Evolutionary conservation across 2,888 invertebrate species (phyloP).

Genomic region (Rhagonycha fulva): DNA sequence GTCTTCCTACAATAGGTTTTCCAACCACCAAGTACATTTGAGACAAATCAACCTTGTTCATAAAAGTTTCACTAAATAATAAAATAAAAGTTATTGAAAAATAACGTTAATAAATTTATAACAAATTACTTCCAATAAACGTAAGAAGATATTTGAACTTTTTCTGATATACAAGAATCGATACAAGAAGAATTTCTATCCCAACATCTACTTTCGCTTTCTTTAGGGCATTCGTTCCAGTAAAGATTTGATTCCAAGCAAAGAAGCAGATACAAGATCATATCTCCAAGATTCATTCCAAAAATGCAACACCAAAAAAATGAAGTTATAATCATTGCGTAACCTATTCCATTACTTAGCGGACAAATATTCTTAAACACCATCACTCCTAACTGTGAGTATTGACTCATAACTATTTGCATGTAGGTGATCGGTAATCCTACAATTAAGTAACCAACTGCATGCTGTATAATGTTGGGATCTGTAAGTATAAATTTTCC

Average conservation of each 20-base stretch:
- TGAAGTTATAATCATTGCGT: slow-evolving; percentile 22
- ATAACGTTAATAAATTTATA: neutral
- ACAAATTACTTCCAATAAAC: slow-evolving; percentile 31
- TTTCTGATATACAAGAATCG: slow-evolving; percentile 15
- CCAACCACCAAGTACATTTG: neutral
- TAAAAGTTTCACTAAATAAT: slow-evolving; percentile 10
- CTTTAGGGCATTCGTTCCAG: slow-evolving; percentile 31
- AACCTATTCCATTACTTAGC: slow-evolving; percentile 30
- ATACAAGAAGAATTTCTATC: neutral
- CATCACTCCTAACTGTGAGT: slow-evolving; percentile 30
- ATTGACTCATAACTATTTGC: slow-evolving; percentile 35
- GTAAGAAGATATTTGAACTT: slow-evolving; percentile 10
- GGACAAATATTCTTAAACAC: slow-evolving; percentile 31
- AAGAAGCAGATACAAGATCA: slow-evolving; percentile 28
- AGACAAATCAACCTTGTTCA: slow-evolving; percentile 4
- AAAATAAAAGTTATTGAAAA: neutral
- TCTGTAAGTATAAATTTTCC: slow-evolving; percentile 13
- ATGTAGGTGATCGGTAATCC: slow-evolving; percentile 35
- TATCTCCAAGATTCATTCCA: slow-evolving; percentile 23
- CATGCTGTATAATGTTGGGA: slow-evolving; percentile 28
- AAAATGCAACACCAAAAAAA: slow-evolving; percentile 11
- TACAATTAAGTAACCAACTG: slow-evolving; percentile 25
- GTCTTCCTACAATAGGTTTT: slow-evolving; percentile 14
- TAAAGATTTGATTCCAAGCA: slow-evolving; percentile 12
- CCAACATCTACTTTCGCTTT: slow-evolving; percentile 23